A percentile compares a stretch with the other conserved stretches of the same genome.
Conservation (phyloP, 1,140 invertebrate species). For the Conus ventricosus region DNA sequence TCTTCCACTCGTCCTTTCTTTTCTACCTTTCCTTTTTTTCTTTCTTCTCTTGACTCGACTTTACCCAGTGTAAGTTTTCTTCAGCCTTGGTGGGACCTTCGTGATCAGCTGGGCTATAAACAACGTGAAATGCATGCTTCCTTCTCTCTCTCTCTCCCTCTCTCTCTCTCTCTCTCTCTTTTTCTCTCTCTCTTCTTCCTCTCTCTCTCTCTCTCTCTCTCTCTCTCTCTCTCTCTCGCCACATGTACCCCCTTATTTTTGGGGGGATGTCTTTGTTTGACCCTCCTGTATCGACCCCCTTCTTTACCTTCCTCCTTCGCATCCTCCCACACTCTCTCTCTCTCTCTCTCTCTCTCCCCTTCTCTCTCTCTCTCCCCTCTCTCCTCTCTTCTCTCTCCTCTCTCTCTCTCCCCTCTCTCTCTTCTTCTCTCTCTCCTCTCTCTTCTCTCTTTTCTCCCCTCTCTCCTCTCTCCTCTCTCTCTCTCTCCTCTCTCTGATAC, state of each 20-base stretch:
- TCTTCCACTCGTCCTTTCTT: background rate
- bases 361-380: slow-evolving; percentile 15
- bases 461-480: slow-evolving; percentile 18
- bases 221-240: too few species aligned
- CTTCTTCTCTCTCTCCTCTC: slow-evolving; percentile 26
- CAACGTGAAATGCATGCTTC: background rate
- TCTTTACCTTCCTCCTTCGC: too few species aligned
- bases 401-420: slow-evolving; percentile 17
- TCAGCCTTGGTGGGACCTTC: too few species aligned
- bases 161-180: slow-evolving; percentile 27
- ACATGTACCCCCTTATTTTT: too few species aligned
- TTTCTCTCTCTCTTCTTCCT: too few species aligned
- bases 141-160: slow-evolving; percentile 9
- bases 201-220: too few species aligned
- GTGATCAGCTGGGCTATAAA: too few species aligned
- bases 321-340: too few species aligned
- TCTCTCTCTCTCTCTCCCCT: slow-evolving; percentile 20
- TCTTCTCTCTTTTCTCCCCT: slow-evolving; percentile 15
- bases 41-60: too few species aligned
- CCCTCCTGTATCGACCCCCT: too few species aligned
- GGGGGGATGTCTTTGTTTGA: too few species aligned
- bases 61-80: too few species aligned
- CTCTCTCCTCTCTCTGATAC: slow-evolving; percentile 17
- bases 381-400: slow-evolving; percentile 17
- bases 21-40: background rate